These are phyloP conservation scores for Drosophila lacteicornis DNA, from an alignment of 1,140 invertebrate species.

Conservation along the genomic window DNA sequence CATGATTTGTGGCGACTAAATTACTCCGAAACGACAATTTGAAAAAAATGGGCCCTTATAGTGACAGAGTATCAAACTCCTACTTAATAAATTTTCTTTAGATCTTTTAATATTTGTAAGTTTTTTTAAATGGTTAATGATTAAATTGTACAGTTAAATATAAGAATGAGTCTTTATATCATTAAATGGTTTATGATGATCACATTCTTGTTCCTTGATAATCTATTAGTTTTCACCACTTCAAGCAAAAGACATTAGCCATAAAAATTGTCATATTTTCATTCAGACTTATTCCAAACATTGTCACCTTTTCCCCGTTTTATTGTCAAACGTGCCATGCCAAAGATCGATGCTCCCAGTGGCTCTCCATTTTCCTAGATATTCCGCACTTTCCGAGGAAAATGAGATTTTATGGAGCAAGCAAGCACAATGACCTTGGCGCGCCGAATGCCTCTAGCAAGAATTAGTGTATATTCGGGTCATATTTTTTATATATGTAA, in stretches of 20 bases:
- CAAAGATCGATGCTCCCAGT: constrained; percentile 33
- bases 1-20: too few species aligned
- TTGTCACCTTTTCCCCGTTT: constrained; percentile 16
- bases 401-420: constrained; percentile 6
- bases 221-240: background rate
- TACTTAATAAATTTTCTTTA: too few species aligned
- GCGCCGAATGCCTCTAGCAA: background rate
- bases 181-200: constrained; percentile 1
- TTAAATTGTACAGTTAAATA: background rate
- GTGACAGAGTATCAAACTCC: too few species aligned
- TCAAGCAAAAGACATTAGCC: constrained; percentile 1
- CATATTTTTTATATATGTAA: constrained; percentile 6
- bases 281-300: constrained; percentile 23
- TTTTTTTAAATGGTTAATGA: background rate
- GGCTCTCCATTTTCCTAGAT: background rate
- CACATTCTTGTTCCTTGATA: background rate
- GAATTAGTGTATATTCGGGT: background rate
- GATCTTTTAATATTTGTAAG: background rate
- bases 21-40: too few species aligned
- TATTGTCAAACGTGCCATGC: constrained; percentile 19
- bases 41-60: too few species aligned
- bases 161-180: background rate
- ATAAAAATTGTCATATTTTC: constrained; percentile 1
- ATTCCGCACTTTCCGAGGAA: background rate
- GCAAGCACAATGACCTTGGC: constrained; percentile 20